phyloP scores from a whole-genome alignment of 2,888 invertebrate genomes.

The Mythimna vitellina region DNA sequence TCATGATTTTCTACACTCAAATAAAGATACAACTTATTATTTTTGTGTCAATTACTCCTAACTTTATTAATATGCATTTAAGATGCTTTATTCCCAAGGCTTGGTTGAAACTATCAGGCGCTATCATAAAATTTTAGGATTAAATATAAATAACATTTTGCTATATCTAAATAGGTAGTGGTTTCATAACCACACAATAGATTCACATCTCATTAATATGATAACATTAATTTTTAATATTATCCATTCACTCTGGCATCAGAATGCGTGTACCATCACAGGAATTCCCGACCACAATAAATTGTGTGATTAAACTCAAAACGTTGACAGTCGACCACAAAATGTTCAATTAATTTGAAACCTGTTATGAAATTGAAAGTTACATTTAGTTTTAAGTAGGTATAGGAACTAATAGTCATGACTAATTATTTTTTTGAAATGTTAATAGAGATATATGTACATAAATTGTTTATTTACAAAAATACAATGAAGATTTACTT shows the following conservation, averaged over 20 bases:
- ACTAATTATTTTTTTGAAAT: neutral
- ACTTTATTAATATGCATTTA: too few species aligned
- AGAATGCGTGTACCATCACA: slow-evolving; percentile 5
- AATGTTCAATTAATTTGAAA: slow-evolving; percentile 37
- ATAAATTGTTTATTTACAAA: neutral
- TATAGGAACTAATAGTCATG: neutral
- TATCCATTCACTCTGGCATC: slow-evolving; percentile 6
- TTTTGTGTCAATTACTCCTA: too few species aligned
- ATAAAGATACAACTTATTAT: too few species aligned
- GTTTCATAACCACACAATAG: neutral
- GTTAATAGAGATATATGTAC: neutral
- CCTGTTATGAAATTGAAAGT: slow-evolving; percentile 9
- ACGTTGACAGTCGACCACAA: slow-evolving; percentile 43
- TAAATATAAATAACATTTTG: neutral
- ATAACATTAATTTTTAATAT: slow-evolving; percentile 11
- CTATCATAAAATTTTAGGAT: neutral
- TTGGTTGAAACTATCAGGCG: too few species aligned
- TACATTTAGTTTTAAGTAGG: neutral
- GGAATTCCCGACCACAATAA: slow-evolving; percentile 25
- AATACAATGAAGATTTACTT: neutral
- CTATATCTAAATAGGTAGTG: neutral
- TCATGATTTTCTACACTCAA: too few species aligned
- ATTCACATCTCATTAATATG: slow-evolving; percentile 3
- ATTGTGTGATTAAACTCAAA: slow-evolving; percentile 1
- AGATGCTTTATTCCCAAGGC: too few species aligned